These are phyloP conservation scores for pig (Sus scrofa) DNA, from an alignment of 2,113 vertebrate genomes.

Conservation along the genomic window DNA sequence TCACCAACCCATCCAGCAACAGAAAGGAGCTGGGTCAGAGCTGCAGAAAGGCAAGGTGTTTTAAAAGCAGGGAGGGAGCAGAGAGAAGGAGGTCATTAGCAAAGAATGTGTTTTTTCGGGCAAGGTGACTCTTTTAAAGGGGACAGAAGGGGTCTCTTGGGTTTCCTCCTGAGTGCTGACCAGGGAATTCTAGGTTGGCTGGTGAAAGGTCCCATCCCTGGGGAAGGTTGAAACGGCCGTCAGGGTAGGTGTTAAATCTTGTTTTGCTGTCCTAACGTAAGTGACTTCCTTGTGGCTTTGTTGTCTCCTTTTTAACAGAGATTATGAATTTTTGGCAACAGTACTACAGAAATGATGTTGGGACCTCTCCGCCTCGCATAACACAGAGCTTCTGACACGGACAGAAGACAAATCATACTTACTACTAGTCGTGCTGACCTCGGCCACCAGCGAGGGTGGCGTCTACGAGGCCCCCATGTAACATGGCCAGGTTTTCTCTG, in stretches of 20 bases:
- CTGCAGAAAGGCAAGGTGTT: neutral
- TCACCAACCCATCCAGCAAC: neutral
- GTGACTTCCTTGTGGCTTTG: neutral
- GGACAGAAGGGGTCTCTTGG: too few species aligned
- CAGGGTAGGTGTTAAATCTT: neutral
- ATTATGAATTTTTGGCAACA: neutral
- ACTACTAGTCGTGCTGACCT: too few species aligned
- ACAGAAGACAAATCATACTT: too few species aligned
- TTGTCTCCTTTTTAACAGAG: too few species aligned
- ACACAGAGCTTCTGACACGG: neutral
- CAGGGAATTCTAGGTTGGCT: neutral
- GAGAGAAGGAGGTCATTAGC: neutral
- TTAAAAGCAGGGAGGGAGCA: neutral
- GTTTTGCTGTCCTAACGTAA: neutral
- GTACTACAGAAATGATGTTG: neutral
- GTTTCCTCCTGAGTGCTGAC: neutral
- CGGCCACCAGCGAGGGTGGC: neutral
- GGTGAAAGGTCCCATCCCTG: neutral
- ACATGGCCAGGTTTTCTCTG: neutral
- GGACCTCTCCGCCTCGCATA: neutral
- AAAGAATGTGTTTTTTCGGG: neutral
- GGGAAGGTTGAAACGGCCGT: neutral
- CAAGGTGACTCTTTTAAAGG: neutral
- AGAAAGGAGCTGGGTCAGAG: neutral
- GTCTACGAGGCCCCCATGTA: neutral